Evolutionary conservation across 92 coral and sea anemone genomes (phyloP).

Genomic region (Galaxea fascicularis): DNA sequence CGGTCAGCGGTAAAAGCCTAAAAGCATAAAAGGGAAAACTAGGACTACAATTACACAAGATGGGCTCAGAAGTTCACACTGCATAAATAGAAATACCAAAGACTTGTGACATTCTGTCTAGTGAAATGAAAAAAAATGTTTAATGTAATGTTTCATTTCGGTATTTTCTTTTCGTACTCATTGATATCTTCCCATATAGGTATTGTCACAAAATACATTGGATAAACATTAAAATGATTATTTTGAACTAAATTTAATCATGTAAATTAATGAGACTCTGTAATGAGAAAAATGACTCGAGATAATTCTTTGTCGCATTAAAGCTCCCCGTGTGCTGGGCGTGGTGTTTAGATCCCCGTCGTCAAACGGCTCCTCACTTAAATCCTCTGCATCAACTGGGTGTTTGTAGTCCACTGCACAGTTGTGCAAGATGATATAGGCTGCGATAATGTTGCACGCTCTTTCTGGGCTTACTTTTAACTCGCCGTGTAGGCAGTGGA

Average conservation of each 20-base stretch:
- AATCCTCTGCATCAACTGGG: constrained; percentile 29
- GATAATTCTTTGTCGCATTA: constrained; percentile 24
- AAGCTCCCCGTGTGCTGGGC: constrained; percentile 17
- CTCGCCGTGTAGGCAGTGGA: constrained; percentile 17
- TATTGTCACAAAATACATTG: background rate
- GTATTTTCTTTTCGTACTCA: background rate
- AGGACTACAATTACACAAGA: constrained; percentile 25
- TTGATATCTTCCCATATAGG: constrained; percentile 6
- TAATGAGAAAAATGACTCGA: constrained; percentile 26
- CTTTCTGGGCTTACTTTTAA: constrained; percentile 37
- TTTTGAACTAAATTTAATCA: constrained; percentile 8
- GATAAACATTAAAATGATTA: constrained; percentile 9
- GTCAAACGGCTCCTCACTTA: constrained; percentile 6
- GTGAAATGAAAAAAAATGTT: background rate
- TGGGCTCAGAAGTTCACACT: constrained; percentile 13
- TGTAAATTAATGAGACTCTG: constrained; percentile 1
- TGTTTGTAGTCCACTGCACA: constrained; percentile 35
- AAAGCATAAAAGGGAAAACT: constrained; percentile 36
- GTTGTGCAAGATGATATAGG: constrained; percentile 26
- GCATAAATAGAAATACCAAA: constrained; percentile 3
- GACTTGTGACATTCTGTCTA: background rate
- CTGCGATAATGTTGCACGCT: too few relatives aligned
- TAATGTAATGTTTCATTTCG: constrained; percentile 7
- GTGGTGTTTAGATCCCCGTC: constrained; percentile 9
- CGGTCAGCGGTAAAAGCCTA: too few relatives aligned